phyloP scores from a whole-genome alignment of 2,113 vertebrate species.

The Ovis canadensis region DNA sequence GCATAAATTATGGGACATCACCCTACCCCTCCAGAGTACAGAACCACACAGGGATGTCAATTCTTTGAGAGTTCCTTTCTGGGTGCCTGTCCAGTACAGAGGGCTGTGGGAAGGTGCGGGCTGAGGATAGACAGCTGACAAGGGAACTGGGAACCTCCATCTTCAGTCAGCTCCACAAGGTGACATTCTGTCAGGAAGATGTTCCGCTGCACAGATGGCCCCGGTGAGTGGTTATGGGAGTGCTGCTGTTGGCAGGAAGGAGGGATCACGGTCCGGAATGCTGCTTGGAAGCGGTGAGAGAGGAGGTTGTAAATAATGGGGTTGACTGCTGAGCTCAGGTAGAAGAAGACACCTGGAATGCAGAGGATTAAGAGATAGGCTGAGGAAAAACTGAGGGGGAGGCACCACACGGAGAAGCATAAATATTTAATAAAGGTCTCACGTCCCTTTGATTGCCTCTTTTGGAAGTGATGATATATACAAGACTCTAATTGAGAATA shows the following conservation, averaged over 20 bases:
- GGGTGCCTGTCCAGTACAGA: neutral
- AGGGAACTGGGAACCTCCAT: constrained; percentile 61
- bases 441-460: neutral
- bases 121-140: constrained; percentile 68
- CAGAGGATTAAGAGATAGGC: neutral
- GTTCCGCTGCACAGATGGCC: constrained; percentile 56
- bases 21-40: neutral
- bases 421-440: neutral
- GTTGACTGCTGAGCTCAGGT: constrained; percentile 84
- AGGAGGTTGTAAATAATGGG: constrained; percentile 85
- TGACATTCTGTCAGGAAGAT: constrained; percentile 68
- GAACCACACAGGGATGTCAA: neutral
- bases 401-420: neutral
- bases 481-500: neutral
- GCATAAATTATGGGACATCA: neutral
- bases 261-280: constrained; percentile 76
- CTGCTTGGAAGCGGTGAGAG: constrained; percentile 80
- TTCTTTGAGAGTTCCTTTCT: neutral
- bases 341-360: constrained; percentile 83
- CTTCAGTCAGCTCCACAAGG: constrained; percentile 72
- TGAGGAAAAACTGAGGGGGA: neutral
- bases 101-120: constrained; percentile 66
- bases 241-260: constrained; percentile 68
- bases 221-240: constrained; percentile 7
- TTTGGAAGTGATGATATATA: neutral